These are phyloP conservation scores for Luehdorfia chinensis DNA, from an alignment of 1,140 invertebrate species.

Conservation along the genomic window DNA sequence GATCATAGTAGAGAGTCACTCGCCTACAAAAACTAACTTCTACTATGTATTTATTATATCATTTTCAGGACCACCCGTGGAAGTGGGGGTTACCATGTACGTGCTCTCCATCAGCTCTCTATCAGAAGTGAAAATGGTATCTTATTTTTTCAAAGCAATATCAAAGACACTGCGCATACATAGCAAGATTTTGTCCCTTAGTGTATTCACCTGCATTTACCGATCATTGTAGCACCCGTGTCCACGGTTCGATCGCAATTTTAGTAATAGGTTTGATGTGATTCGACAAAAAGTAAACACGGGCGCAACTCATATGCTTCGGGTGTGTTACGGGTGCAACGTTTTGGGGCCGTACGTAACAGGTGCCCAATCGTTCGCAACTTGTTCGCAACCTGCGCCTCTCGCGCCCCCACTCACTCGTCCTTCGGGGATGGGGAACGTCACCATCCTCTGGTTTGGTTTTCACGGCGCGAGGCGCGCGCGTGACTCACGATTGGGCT, in stretches of 20 bases:
- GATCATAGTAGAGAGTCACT: too few species aligned
- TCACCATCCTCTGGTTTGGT: conserved; percentile 73
- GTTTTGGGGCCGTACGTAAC: conserved; percentile 19
- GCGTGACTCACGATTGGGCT: conserved; percentile 73
- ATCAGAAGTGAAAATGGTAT: conserved; percentile 99
- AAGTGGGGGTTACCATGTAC: conserved; percentile 98
- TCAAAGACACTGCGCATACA: conserved; percentile 71
- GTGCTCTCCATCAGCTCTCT: conserved; percentile 99
- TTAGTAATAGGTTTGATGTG: conserved; percentile 32
- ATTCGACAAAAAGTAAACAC: too few species aligned
- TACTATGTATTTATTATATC: conserved; percentile 57
- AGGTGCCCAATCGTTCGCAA: conserved; percentile 17
- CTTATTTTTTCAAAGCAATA: conserved; percentile 79
- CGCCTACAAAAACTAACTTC: too few species aligned
- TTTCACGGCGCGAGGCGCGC: conserved; percentile 69
- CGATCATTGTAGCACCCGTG: conserved; percentile 75
- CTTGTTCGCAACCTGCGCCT: conserved; percentile 40
- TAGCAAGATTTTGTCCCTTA: conserved; percentile 69
- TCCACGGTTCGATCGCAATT: conserved; percentile 68
- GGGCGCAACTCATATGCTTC: too few species aligned
- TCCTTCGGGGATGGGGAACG: conserved; percentile 61
- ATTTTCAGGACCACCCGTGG: conserved; percentile 94
- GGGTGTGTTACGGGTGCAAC: conserved; percentile 18
- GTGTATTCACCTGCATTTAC: conserved; percentile 71
- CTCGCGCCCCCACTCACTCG: conserved; percentile 25